phyloP scores from a whole-genome alignment of 1,140 invertebrate species.

The Heliconius nattereri region DNA sequence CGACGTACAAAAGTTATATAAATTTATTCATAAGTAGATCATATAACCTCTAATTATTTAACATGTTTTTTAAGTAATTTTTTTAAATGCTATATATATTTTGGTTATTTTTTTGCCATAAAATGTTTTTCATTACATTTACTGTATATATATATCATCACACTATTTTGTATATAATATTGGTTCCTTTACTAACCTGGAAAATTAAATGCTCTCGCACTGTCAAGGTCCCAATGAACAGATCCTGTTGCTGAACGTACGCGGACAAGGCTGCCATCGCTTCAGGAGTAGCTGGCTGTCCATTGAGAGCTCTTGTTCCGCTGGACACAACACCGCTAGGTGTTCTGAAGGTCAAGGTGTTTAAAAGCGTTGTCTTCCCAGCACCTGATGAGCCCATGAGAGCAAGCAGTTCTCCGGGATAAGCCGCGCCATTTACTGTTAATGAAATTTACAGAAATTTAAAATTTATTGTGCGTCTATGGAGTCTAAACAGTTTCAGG shows the following conservation, averaged over 20 bases:
- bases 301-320: conserved; percentile 88
- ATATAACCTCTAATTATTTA: too few relatives aligned
- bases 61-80: too few relatives aligned
- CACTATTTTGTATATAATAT: not conserved
- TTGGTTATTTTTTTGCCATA: too few relatives aligned
- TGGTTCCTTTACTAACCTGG: not conserved
- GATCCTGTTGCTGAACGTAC: conserved; percentile 97
- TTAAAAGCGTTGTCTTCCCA: conserved; percentile 97
- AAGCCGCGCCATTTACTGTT: conserved; percentile 92
- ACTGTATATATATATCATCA: too few relatives aligned
- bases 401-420: conserved; percentile 94
- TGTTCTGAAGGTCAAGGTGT: conserved; percentile 92
- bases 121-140: too few relatives aligned
- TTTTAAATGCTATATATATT: too few relatives aligned
- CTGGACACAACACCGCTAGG: conserved; percentile 85
- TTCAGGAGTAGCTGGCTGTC: conserved; percentile 84
- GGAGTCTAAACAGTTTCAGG: too few relatives aligned
- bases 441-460: not conserved
- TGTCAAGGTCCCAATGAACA: conserved; percentile 96
- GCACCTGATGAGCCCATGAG: conserved; percentile 97
- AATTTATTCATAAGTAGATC: too few relatives aligned
- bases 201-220: conserved; percentile 91
- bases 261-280: conserved; percentile 90
- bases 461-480: too few relatives aligned
- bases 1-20: not conserved